phyloP scores from a whole-genome alignment of 2,797 vertebrate genomes.

The Luscinia luscinia region DNA sequence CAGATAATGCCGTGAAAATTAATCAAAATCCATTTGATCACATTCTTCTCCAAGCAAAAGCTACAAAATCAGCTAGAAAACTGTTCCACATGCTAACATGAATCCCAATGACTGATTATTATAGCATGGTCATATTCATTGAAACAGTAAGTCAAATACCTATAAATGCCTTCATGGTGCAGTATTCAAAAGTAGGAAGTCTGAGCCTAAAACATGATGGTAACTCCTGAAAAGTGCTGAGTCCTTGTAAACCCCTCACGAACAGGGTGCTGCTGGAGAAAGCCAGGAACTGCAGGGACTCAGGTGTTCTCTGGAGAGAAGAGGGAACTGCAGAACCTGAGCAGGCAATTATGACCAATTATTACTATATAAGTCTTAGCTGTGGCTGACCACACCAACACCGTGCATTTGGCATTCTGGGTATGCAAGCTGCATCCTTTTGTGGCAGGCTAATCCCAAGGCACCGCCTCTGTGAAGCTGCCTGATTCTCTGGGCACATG shows the following conservation, averaged over 20 bases:
- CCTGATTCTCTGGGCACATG: background rate
- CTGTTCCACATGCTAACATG: background rate
- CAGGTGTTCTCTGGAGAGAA: background rate
- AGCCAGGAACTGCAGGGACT: background rate
- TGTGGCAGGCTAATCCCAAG: background rate
- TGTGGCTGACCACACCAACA: background rate
- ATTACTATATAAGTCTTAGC: background rate
- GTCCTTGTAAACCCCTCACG: rapidly evolving
- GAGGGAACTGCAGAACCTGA: background rate
- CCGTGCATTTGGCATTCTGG: rapidly evolving
- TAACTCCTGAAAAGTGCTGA: background rate
- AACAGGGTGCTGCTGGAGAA: background rate
- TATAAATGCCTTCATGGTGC: background rate
- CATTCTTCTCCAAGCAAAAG: background rate
- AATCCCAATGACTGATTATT: background rate
- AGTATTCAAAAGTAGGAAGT: background rate
- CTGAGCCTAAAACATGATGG: background rate
- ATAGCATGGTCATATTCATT: background rate
- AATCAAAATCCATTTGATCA: background rate
- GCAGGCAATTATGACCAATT: background rate
- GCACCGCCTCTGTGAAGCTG: background rate
- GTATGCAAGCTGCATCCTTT: background rate
- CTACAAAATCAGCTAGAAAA: background rate
- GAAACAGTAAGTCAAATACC: background rate
- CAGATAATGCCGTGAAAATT: background rate